A percentile compares a stretch with the other conserved stretches of the same genome.
Evolutionary conservation across 2,113 vertebrate species (phyloP).

Genomic region (Uria aalge): DNA sequence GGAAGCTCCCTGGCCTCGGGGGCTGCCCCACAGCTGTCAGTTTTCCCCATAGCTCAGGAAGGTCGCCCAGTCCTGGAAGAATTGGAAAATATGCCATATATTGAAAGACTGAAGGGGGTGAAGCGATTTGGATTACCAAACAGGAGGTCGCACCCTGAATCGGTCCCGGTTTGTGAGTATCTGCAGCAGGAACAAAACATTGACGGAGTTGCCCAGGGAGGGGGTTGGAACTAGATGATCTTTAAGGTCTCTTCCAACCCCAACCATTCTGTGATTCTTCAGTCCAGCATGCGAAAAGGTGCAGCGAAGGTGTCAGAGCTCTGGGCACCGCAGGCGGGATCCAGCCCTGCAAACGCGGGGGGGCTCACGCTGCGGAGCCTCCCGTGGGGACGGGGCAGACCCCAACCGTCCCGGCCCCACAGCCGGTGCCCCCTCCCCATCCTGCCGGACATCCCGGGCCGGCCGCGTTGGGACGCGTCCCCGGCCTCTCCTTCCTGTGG

Average conservation of each 20-base stretch:
- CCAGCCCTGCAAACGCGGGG: accelerated
- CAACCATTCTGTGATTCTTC: no score
- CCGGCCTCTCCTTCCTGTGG: constrained; percentile 8
- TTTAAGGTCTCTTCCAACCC: no score
- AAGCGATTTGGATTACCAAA: no score
- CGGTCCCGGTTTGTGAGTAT: no score
- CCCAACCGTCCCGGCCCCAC: accelerated
- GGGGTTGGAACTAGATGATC: no score
- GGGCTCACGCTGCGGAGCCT: accelerated
- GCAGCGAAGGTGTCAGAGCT: no score
- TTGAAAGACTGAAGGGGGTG: no score
- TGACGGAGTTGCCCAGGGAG: no score
- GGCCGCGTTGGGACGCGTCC: accelerated
- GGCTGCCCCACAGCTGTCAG: accelerated
- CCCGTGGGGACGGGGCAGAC: accelerated
- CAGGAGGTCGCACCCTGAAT: no score
- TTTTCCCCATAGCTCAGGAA: background rate
- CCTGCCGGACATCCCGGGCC: accelerated
- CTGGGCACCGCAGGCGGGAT: background rate
- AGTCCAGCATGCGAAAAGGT: no score
- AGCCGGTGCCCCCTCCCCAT: accelerated
- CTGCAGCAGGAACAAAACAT: no score
- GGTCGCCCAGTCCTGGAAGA: accelerated
- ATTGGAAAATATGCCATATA: no score
- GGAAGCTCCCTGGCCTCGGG: background rate